These are phyloP conservation scores for Nymphalis c-album DNA, from an alignment of 2,888 invertebrate genomes.

Conservation along the genomic window DNA sequence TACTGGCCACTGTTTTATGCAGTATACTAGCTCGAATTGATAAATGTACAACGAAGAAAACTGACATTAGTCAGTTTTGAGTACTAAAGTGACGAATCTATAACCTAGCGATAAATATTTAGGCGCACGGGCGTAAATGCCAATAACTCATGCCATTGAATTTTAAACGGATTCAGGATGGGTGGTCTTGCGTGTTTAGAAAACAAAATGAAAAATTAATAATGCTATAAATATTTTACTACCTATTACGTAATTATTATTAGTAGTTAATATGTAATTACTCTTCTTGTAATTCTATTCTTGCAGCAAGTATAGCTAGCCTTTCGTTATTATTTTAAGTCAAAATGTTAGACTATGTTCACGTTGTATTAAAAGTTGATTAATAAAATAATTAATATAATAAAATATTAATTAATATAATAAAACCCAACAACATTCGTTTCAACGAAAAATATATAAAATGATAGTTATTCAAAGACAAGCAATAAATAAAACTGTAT, in stretches of 20 bases:
- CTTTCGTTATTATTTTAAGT: no score
- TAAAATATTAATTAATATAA: no score
- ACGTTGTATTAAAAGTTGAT: no score
- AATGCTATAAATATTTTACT: no score
- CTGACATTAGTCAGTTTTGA: no score
- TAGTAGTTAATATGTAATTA: no score
- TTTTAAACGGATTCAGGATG: constrained; percentile 6
- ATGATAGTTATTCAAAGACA: constrained; percentile 3
- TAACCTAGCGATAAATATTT: not conserved
- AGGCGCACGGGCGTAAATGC: not conserved
- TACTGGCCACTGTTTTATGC: constrained; percentile 17
- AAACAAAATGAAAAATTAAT: constrained; percentile 13
- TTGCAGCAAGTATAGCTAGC: no score
- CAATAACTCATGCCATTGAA: constrained; percentile 6
- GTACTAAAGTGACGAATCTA: not conserved
- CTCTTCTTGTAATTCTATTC: no score
- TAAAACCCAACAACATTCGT: not conserved
- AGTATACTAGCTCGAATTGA: constrained; percentile 14
- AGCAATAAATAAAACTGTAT: not conserved
- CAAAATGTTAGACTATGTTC: no score
- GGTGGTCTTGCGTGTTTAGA: constrained; percentile 27
- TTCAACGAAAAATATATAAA: not conserved
- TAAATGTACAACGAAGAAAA: not conserved
- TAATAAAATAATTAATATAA: no score
- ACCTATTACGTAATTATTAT: no score